These are phyloP conservation scores for Pluvianellus socialis DNA, from an alignment of 2,113 vertebrate genomes.

Conservation along the genomic window DNA sequence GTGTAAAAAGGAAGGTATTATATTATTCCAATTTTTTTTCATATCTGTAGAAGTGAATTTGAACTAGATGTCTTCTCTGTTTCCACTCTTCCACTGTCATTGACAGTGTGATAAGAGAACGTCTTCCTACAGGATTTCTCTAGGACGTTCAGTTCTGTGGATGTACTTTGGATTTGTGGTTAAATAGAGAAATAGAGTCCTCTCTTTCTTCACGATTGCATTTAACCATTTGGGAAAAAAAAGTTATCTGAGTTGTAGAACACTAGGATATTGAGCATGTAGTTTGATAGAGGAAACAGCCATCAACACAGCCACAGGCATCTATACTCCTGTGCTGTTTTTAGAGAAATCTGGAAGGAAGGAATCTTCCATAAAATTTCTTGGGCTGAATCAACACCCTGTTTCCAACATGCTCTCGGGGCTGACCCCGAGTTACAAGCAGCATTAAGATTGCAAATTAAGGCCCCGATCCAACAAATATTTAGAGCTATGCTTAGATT, in stretches of 20 bases:
- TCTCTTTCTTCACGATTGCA: background rate
- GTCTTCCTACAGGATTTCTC: background rate
- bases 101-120: background rate
- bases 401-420: background rate
- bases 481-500: background rate
- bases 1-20: background rate
- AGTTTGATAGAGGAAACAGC: background rate
- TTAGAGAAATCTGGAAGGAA: background rate
- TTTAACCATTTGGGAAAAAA: background rate
- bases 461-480: background rate
- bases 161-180: background rate
- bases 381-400: background rate
- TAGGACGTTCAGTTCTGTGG: background rate
- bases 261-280: background rate
- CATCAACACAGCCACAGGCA: background rate
- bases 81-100: background rate
- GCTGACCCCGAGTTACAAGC: background rate
- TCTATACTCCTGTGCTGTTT: background rate
- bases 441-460: background rate
- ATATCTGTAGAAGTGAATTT: background rate
- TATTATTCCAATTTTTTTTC: background rate
- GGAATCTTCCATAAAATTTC: background rate
- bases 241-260: background rate
- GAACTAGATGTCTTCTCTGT: background rate
- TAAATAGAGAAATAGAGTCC: background rate